These are phyloP conservation scores for Ammodytes dubius DNA, from an alignment of 2,113 vertebrate species.

Conservation along the genomic window DNA sequence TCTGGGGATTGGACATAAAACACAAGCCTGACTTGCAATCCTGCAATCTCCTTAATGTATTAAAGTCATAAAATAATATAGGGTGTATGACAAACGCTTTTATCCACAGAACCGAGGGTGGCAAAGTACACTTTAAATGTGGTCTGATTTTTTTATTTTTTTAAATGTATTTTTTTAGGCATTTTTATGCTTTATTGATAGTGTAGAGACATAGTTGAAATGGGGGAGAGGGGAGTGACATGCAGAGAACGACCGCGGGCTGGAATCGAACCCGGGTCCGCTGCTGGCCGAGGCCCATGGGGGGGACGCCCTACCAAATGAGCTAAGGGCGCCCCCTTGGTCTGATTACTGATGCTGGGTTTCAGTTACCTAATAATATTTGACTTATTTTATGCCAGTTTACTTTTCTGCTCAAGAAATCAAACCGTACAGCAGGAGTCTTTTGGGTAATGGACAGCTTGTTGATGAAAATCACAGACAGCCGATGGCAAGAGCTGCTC, in stretches of 20 bases:
- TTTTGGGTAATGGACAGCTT: constrained; percentile 61
- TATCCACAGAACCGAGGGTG: constrained; percentile 44
- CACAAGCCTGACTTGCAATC: constrained; percentile 41
- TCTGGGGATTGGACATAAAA: constrained; percentile 46
- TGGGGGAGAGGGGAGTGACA: no score
- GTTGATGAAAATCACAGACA: constrained; percentile 43
- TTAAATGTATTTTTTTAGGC: no score
- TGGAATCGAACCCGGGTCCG: no score
- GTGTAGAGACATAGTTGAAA: no score
- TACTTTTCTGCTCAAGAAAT: constrained; percentile 11
- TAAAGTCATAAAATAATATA: constrained; percentile 57
- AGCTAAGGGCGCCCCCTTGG: no score
- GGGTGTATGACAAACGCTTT: constrained; percentile 61
- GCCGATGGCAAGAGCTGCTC: constrained; percentile 14
- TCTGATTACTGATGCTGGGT: neutral
- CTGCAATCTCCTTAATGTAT: constrained; percentile 44
- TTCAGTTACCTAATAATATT: constrained; percentile 18
- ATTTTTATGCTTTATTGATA: no score
- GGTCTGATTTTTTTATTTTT: neutral
- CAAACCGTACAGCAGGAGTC: constrained; percentile 30
- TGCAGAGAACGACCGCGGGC: no score
- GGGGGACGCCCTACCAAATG: no score
- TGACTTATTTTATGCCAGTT: neutral
- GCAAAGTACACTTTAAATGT: constrained; percentile 10
- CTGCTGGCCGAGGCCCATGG: no score